Evolutionary conservation across 2,797 vertebrate genomes (phyloP).

Genomic region (Pipistrellus nathusii): DNA sequence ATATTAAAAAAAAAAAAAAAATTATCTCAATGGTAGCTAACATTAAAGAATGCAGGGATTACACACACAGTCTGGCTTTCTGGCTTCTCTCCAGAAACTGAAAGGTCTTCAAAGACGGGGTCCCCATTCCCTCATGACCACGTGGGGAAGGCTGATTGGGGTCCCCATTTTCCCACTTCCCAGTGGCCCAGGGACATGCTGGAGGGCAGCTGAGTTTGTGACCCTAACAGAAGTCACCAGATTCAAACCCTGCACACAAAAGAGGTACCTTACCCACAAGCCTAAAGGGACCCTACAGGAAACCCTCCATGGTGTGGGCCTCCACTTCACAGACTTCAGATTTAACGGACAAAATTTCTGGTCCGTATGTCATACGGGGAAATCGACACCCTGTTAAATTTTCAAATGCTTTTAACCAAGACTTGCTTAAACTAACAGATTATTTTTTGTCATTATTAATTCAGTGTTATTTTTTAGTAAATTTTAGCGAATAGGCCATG

Average conservation of each 20-base stretch:
- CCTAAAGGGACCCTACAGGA: neutral
- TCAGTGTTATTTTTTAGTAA: no score
- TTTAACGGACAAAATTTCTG: no score
- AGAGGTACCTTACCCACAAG: neutral
- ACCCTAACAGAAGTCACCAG: neutral
- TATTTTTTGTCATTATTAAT: no score
- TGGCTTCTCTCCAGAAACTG: neutral
- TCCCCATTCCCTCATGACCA: neutral
- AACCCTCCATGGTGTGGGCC: no score
- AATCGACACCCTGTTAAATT: no score
- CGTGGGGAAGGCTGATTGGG: neutral
- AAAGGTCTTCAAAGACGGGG: neutral
- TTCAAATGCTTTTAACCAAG: no score
- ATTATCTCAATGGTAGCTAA: neutral
- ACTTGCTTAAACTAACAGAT: no score
- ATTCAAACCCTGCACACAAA: neutral
- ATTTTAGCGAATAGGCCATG: no score
- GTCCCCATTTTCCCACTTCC: neutral
- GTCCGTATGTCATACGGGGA: no score
- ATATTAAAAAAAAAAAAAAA: no score
- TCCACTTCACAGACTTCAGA: no score
- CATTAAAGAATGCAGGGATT: neutral
- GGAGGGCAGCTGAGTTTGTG: neutral
- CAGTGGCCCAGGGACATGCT: neutral
- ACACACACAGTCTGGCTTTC: neutral